These are phyloP conservation scores for Synanthedon tipuliformis DNA, from an alignment of 2,888 invertebrate species.

Conservation along the genomic window DNA sequence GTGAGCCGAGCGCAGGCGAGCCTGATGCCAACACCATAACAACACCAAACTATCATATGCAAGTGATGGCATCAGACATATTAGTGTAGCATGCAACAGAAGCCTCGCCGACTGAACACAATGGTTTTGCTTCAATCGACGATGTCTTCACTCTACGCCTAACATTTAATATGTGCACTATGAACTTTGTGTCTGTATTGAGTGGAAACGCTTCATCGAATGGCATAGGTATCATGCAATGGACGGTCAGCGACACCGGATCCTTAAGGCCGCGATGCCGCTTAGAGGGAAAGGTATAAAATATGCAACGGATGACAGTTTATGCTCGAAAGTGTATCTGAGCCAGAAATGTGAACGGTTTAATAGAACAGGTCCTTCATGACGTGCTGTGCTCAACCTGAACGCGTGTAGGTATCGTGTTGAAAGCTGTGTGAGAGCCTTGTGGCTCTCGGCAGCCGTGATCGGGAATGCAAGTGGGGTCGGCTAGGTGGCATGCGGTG, in stretches of 20 bases:
- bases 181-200: constrained; percentile 45
- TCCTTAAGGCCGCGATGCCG: constrained; percentile 52
- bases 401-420: constrained; percentile 65
- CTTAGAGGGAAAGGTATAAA: constrained; percentile 70
- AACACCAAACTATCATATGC: background rate
- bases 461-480: constrained; percentile 68
- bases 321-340: constrained; percentile 52
- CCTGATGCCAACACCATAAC: constrained; percentile 28
- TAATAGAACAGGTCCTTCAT: constrained; percentile 17
- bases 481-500: constrained; percentile 62
- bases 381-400: constrained; percentile 58
- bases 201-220: constrained; percentile 37
- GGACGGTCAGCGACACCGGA: constrained; percentile 53
- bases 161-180: constrained; percentile 46
- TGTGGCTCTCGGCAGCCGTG: constrained; percentile 51
- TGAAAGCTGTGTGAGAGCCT: constrained; percentile 54
- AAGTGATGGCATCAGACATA: constrained; percentile 4
- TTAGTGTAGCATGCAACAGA: constrained; percentile 54
- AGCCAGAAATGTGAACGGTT: constrained; percentile 45
- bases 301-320: constrained; percentile 63
- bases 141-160: constrained; percentile 36
- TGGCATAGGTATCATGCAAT: constrained; percentile 58
- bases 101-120: constrained; percentile 30
- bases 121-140: constrained; percentile 23
- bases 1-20: constrained; percentile 6